phyloP scores from a whole-genome alignment of 2,888 invertebrate species.

The Agriopis aurantiaria region DNA sequence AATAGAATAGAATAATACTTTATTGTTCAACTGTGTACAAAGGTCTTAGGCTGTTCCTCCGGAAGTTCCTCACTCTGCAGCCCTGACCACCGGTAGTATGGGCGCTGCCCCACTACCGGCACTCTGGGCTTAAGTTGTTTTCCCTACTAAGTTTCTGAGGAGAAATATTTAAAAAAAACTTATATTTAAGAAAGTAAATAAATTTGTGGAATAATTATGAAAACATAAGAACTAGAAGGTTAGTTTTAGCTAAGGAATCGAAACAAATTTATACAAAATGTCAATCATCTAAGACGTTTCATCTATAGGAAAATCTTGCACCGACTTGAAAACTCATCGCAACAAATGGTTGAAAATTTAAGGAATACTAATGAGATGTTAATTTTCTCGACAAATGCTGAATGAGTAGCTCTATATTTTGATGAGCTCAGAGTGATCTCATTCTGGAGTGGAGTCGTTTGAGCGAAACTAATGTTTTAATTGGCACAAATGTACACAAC shows the following conservation, averaged over 20 bases:
- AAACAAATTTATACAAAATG: neutral
- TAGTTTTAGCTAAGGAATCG: neutral
- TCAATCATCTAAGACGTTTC: conserved; percentile 1
- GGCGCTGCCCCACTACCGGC: too few species aligned
- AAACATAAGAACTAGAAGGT: neutral
- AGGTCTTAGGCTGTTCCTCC: too few species aligned
- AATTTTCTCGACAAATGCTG: conserved; percentile 41
- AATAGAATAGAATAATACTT: too few species aligned
- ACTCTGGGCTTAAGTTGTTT: too few species aligned
- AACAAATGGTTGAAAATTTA: conserved; percentile 11
- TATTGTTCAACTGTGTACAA: too few species aligned
- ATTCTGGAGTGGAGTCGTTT: conserved; percentile 53
- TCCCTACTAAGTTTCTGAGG: too few species aligned
- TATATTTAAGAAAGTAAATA: too few species aligned
- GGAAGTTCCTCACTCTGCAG: too few species aligned
- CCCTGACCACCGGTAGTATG: too few species aligned
- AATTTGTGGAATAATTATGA: neutral
- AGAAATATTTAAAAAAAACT: too few species aligned
- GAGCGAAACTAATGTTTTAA: conserved; percentile 66
- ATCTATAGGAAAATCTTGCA: neutral
- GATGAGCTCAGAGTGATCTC: conserved; percentile 79
- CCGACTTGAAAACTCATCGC: neutral
- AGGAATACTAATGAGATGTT: conserved; percentile 35
- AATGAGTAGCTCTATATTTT: conserved; percentile 51
- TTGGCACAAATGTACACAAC: conserved; percentile 65